Percentiles rank a stretch among this genome's conserved stretches.
Conservation (phyloP, 2,113 vertebrate genomes). For the Hepsetus odoe region DNA sequence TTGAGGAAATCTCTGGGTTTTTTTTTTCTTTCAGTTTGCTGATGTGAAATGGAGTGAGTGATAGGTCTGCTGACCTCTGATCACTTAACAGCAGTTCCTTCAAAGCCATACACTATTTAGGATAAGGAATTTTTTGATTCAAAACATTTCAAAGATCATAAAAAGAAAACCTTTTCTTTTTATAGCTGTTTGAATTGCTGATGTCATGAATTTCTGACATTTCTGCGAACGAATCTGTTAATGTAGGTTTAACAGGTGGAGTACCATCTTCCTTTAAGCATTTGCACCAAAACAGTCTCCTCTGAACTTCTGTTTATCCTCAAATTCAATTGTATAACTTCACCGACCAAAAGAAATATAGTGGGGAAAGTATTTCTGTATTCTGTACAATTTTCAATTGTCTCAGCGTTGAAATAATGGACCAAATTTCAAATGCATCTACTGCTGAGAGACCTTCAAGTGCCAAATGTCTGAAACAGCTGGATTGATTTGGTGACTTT, state of each 20-base stretch:
- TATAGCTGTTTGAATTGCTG: background rate
- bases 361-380: too few species aligned
- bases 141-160: too few species aligned
- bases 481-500: conserved; percentile 42
- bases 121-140: background rate
- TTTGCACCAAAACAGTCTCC: background rate
- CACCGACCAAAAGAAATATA: too few species aligned
- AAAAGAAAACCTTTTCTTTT: too few species aligned
- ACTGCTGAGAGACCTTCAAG: conserved; percentile 61
- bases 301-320: background rate
- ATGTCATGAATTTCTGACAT: background rate
- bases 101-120: too few species aligned
- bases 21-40: conserved; percentile 8
- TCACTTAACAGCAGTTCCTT: too few species aligned
- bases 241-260: background rate
- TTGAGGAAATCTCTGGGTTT: conserved; percentile 25
- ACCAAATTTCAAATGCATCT: conserved; percentile 57
- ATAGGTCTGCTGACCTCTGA: too few species aligned
- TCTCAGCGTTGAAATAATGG: conserved; percentile 52
- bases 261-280: background rate
- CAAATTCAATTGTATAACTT: background rate
- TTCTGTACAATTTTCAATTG: conserved; percentile 40
- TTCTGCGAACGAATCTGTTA: background rate
- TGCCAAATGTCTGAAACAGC: conserved; percentile 60
- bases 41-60: background rate